Percentiles rank a stretch among this genome's conserved stretches.
Conservation (phyloP, 2,797 vertebrate species). For the Perodicticus potto region DNA sequence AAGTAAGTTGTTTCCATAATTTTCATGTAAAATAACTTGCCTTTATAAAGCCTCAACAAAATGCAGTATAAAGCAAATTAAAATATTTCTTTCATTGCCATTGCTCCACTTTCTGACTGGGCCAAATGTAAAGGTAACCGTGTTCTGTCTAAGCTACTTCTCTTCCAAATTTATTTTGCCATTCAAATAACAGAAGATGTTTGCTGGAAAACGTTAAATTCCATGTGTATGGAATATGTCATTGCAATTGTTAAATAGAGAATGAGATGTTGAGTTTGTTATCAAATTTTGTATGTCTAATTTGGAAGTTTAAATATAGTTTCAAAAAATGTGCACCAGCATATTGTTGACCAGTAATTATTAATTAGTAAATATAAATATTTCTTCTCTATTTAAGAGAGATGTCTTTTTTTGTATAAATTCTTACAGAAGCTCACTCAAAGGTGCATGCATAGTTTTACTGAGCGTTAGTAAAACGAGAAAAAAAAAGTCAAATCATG, state of each 20-base stretch:
- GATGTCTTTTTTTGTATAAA: neutral
- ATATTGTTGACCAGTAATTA: neutral
- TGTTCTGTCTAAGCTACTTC: neutral
- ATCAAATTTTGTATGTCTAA: neutral
- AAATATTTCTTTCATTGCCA: neutral
- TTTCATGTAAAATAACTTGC: neutral
- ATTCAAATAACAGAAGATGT: neutral
- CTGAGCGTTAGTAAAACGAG: neutral
- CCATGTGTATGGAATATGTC: neutral
- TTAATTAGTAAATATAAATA: neutral
- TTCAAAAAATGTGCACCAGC: neutral
- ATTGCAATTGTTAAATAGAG: neutral
- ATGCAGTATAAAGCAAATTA: neutral
- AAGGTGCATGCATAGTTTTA: neutral
- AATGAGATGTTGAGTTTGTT: neutral
- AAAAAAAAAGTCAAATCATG: neutral
- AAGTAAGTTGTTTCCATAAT: neutral
- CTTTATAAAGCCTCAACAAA: neutral
- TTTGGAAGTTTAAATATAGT: neutral
- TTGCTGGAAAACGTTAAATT: slow-evolving; percentile 13
- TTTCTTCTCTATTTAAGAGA: neutral
- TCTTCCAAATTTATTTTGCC: neutral
- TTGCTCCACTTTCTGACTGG: neutral
- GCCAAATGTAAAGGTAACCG: neutral
- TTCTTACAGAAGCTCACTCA: neutral